phyloP scores from a whole-genome alignment of 2,888 invertebrate genomes.

The Agonum fuliginosum region DNA sequence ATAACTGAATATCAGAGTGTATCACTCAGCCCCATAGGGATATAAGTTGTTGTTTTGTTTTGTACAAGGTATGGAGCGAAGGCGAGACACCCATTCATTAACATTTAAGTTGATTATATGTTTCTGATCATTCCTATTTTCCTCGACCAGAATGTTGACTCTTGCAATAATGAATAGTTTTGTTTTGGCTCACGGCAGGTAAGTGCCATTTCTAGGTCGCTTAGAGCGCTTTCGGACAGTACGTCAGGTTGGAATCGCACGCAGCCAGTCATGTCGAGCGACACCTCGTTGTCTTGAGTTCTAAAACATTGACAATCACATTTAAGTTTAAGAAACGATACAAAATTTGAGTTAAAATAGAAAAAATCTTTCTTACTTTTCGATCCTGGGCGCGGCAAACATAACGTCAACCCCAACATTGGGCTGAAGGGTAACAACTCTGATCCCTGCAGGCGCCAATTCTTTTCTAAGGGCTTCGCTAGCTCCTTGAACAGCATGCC shows the following conservation, averaged over 20 bases:
- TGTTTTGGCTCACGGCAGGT: slow-evolving; percentile 68
- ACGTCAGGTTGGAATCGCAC: slow-evolving; percentile 70
- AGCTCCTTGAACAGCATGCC: slow-evolving; percentile 88
- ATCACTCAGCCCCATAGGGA: slow-evolving; percentile 38
- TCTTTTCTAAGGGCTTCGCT: slow-evolving; percentile 83
- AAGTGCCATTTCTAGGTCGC: slow-evolving; percentile 69
- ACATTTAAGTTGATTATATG: slow-evolving; percentile 31
- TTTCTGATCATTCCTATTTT: slow-evolving; percentile 62
- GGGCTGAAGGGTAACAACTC: slow-evolving; percentile 85
- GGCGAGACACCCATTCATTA: slow-evolving; percentile 56
- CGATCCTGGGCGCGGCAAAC: slow-evolving; percentile 79
- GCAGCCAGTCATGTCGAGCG: slow-evolving; percentile 68
- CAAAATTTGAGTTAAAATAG: not conserved
- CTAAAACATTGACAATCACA: slow-evolving; percentile 61
- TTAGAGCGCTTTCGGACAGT: slow-evolving; percentile 67
- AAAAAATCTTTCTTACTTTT: slow-evolving; percentile 68
- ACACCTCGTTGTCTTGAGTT: slow-evolving; percentile 66
- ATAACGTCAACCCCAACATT: slow-evolving; percentile 80
- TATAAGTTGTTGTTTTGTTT: slow-evolving; percentile 17
- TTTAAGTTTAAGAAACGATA: not conserved
- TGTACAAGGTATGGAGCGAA: slow-evolving; percentile 42
- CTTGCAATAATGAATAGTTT: slow-evolving; percentile 68
- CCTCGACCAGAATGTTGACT: slow-evolving; percentile 66
- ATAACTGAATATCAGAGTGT: slow-evolving; percentile 19
- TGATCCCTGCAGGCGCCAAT: slow-evolving; percentile 81